Conservation (phyloP, 2,888 invertebrate genomes). For the Schizaphis graminum region DNA sequence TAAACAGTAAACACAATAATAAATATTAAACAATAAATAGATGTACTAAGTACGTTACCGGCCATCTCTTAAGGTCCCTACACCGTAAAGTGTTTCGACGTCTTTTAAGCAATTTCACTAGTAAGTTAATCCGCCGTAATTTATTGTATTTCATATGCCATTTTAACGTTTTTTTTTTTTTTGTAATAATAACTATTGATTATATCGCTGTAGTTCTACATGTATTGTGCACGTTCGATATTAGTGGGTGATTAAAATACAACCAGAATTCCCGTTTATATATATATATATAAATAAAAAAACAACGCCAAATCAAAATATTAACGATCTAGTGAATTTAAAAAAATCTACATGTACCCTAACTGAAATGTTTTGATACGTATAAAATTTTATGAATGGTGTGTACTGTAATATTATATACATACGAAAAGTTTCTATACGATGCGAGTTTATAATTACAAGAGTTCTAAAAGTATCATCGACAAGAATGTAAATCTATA, state of each 20-base stretch:
- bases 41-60: not conserved
- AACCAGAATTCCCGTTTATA: not conserved
- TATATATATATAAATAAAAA: not conserved
- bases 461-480: not conserved
- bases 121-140: not conserved
- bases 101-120: not conserved
- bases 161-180: not conserved
- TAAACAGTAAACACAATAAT: not conserved
- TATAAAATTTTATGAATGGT: not conserved
- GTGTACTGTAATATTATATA: not conserved
- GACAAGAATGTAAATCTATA: not conserved
- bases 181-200: not conserved
- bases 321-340: not conserved
- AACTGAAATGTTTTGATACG: not conserved
- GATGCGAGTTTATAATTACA: not conserved
- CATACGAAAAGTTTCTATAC: not conserved
- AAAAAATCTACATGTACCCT: not conserved
- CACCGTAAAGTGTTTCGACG: not conserved
- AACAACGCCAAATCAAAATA: not conserved
- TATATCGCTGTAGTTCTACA: not conserved
- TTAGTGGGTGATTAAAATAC: not conserved
- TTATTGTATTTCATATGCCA: not conserved
- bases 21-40: not conserved
- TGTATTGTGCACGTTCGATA: not conserved
- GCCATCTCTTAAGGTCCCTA: not conserved